Conservation (phyloP, 2,888 invertebrate species). For the Hemicrepidius hirtus region DNA sequence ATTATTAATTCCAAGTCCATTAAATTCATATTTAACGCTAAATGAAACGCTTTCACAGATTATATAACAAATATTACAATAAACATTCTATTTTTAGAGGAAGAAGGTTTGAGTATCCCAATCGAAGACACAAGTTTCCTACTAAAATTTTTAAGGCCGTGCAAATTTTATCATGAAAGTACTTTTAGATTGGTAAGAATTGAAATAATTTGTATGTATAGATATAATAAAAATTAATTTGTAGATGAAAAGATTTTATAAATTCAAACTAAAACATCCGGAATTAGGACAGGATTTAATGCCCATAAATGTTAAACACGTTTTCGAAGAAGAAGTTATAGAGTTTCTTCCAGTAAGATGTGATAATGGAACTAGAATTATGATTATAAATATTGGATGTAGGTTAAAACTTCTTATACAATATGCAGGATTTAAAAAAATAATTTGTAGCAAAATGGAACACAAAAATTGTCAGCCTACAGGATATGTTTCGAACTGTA, state of each 20-base stretch:
- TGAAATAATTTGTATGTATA: too few relatives aligned
- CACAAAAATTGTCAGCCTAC: constrained; percentile 79
- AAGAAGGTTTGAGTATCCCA: constrained; percentile 78
- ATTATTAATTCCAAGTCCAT: too few relatives aligned
- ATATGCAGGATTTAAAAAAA: too few relatives aligned
- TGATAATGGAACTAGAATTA: constrained; percentile 79
- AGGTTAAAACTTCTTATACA: too few relatives aligned
- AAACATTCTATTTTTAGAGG: constrained; percentile 72
- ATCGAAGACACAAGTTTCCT: constrained; percentile 83
- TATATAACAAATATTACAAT: background rate
- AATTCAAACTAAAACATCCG: constrained; percentile 79
- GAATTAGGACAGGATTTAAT: constrained; percentile 78
- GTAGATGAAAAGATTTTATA: constrained; percentile 84
- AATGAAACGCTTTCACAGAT: background rate
- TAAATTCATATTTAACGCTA: too few relatives aligned
- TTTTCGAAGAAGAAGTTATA: constrained; percentile 80
- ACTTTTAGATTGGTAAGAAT: constrained; percentile 81
- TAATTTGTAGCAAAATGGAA: constrained; percentile 84
- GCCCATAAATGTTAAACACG: constrained; percentile 78
- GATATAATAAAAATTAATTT: too few relatives aligned
- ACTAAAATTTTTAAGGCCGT: constrained; percentile 87
- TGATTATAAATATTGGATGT: constrained; percentile 84
- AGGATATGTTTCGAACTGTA: constrained; percentile 81
- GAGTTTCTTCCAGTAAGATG: constrained; percentile 82
- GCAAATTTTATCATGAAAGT: constrained; percentile 89